phyloP scores from a whole-genome alignment of 2,888 invertebrate genomes.

The Cheilosia pagana region DNA sequence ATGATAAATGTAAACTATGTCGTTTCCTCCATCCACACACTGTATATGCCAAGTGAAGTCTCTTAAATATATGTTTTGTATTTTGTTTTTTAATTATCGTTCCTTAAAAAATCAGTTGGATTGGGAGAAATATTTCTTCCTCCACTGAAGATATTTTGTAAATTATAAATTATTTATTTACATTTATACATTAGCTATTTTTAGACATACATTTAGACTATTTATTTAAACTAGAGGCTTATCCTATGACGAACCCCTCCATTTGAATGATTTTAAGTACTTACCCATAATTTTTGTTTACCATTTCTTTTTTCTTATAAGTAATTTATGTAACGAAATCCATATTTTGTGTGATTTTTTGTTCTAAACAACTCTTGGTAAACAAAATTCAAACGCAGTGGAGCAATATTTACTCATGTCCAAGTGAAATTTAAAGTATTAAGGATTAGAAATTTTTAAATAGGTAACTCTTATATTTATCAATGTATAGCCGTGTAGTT shows the following conservation, averaged over 20 bases:
- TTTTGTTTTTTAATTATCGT: constrained; percentile 52
- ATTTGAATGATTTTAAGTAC: constrained; percentile 57
- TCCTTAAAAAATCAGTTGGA: constrained; percentile 68
- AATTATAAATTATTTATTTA: constrained; percentile 76
- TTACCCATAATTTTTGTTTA: constrained; percentile 41
- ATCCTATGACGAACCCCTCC: constrained; percentile 63
- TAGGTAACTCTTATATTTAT: constrained; percentile 37
- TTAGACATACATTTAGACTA: constrained; percentile 25
- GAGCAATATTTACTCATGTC: constrained; percentile 34
- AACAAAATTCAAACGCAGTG: constrained; percentile 9
- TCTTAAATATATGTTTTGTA: constrained; percentile 25
- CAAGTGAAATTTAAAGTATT: constrained; percentile 65
- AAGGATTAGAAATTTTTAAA: constrained; percentile 28
- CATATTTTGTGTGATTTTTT: constrained; percentile 3
- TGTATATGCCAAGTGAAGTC: constrained; percentile 64
- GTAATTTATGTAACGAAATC: background rate
- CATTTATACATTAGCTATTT: constrained; percentile 17
- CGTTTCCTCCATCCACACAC: background rate
- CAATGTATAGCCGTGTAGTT: constrained; percentile 48
- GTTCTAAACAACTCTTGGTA: constrained; percentile 3
- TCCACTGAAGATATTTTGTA: constrained; percentile 60
- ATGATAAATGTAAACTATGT: constrained; percentile 72
- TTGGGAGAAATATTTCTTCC: background rate
- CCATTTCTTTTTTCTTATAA: constrained; percentile 7
- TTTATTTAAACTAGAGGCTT: constrained; percentile 72